Evolutionary conservation across 2,113 vertebrate species (phyloP).

Genomic region (Probosciger aterrimus): DNA sequence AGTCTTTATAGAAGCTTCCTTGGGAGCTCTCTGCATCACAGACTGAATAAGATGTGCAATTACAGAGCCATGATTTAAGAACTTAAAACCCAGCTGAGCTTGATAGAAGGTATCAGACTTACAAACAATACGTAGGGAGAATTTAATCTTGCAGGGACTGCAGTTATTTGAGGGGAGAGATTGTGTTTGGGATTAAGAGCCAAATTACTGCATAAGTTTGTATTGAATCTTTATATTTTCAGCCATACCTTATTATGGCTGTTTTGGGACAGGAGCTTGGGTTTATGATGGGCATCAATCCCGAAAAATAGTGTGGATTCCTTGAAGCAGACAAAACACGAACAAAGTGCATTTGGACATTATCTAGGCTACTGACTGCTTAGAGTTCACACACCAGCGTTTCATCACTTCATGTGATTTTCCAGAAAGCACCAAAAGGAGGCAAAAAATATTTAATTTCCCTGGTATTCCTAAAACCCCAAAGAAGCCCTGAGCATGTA

Average conservation of each 20-base stretch:
- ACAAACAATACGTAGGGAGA: conserved; percentile 47
- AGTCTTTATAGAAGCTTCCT: conserved; percentile 21
- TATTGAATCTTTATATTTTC: conserved; percentile 46
- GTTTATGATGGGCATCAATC: conserved; percentile 13
- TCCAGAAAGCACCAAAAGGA: background rate
- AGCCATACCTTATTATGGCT: background rate
- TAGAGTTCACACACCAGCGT: background rate
- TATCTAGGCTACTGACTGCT: background rate
- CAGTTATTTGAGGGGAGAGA: conserved; percentile 30
- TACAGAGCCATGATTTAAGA: conserved; percentile 58
- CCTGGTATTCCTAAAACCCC: background rate
- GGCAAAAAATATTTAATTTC: background rate
- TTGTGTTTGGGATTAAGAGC: conserved; percentile 53
- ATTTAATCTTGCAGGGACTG: conserved; percentile 50
- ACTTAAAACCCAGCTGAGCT: conserved; percentile 54
- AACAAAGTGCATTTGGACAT: conserved; percentile 16
- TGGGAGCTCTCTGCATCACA: background rate
- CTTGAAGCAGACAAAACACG: background rate
- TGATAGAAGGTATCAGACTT: conserved; percentile 32
- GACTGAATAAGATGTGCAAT: conserved; percentile 41
- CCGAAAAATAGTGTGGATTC: background rate
- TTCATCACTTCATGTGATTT: conserved; percentile 24
- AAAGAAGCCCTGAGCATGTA: background rate
- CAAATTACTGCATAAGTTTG: conserved; percentile 43
- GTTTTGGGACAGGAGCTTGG: background rate